These are phyloP conservation scores for Euwallacea similis DNA, from an alignment of 1,140 invertebrate species.

Conservation along the genomic window DNA sequence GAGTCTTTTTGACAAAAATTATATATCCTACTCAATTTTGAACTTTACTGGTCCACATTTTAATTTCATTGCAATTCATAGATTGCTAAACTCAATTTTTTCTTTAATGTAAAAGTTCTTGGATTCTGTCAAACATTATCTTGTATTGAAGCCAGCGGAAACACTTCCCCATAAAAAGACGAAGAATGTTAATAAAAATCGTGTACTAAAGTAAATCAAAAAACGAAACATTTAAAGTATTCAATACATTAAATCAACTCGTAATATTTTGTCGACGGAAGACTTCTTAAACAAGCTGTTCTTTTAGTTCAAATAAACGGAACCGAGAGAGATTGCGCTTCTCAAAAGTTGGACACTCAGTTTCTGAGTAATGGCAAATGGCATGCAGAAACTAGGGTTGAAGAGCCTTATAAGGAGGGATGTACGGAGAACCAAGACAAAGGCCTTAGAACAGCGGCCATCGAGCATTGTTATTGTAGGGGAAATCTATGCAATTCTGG, in stretches of 20 bases:
- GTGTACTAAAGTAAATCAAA: too few species aligned
- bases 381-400: conserved; percentile 62
- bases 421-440: conserved; percentile 65
- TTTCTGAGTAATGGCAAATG: conserved; percentile 62
- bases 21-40: too few species aligned
- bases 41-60: not conserved
- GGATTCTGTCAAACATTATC: too few species aligned
- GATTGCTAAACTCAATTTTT: not conserved
- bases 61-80: not conserved
- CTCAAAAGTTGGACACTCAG: conserved; percentile 67
- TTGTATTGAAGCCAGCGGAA: too few species aligned
- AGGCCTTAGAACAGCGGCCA: conserved; percentile 57
- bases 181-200: too few species aligned
- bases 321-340: conserved; percentile 70
- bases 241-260: too few species aligned
- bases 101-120: not conserved
- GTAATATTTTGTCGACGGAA: not conserved
- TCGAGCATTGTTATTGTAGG: conserved; percentile 59
- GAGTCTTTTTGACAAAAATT: too few species aligned
- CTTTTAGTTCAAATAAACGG: conserved; percentile 62
- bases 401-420: conserved; percentile 68
- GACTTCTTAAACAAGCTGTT: not conserved
- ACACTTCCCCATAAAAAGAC: too few species aligned
- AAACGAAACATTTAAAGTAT: too few species aligned
- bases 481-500: conserved; percentile 56